Conservation (phyloP, 1,140 invertebrate species). For the Anoplolepis gracilipes region DNA sequence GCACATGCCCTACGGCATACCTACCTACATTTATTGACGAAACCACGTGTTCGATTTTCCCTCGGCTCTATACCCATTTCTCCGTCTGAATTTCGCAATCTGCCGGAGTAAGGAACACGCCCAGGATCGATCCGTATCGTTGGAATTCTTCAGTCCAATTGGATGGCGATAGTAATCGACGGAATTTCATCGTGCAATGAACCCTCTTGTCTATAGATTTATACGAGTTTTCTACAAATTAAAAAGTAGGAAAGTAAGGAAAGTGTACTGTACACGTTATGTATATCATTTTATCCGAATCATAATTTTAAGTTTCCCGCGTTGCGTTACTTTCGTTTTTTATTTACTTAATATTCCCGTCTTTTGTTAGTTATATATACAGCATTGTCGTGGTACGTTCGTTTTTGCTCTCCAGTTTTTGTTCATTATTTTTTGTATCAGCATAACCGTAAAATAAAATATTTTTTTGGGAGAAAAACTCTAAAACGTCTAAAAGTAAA, state of each 20-base stretch:
- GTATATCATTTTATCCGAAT: too few relatives aligned
- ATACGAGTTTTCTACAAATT: background rate
- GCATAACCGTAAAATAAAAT: too few relatives aligned
- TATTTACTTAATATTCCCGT: too few relatives aligned
- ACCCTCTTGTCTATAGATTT: background rate
- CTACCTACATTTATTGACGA: background rate
- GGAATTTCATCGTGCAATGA: constrained; percentile 11
- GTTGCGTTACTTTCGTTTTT: too few relatives aligned
- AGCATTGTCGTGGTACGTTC: too few relatives aligned
- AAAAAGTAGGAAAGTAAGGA: constrained; percentile 12
- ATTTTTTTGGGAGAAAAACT: too few relatives aligned
- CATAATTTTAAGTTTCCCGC: too few relatives aligned
- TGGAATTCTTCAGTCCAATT: constrained; percentile 21
- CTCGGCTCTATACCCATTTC: constrained; percentile 14
- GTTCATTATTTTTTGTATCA: too few relatives aligned
- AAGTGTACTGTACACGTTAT: too few relatives aligned
- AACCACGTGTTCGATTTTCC: constrained; percentile 36
- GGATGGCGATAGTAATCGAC: background rate
- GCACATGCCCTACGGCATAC: constrained; percentile 4
- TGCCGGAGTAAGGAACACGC: constrained; percentile 22
- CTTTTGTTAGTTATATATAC: too few relatives aligned
- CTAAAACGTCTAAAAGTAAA: too few relatives aligned
- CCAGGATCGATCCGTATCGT: constrained; percentile 42
- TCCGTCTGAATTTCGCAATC: constrained; percentile 40
- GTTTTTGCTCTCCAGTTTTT: too few relatives aligned